Conservation (phyloP, 2,888 invertebrate genomes). For the Venustoraphidia nigricollis region DNA sequence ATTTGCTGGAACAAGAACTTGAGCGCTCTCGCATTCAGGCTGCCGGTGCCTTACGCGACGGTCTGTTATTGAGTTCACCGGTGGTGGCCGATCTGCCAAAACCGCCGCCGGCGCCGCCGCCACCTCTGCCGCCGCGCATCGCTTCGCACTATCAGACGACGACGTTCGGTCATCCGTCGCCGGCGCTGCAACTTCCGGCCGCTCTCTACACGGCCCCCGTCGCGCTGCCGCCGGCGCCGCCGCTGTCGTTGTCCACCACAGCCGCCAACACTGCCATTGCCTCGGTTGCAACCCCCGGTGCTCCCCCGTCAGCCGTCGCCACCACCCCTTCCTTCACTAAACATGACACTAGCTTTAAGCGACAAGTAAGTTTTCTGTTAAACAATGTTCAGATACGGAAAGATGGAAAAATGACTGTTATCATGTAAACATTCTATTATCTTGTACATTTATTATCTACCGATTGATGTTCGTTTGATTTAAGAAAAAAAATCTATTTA, state of each 20-base stretch:
- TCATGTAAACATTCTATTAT: constrained; percentile 12
- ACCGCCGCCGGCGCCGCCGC: constrained; percentile 34
- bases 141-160: constrained; percentile 11
- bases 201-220: constrained; percentile 25
- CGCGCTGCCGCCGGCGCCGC: constrained; percentile 15
- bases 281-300: constrained; percentile 14
- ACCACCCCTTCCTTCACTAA: constrained; percentile 43
- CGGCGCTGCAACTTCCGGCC: constrained; percentile 2
- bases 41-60: constrained; percentile 2
- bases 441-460: background rate
- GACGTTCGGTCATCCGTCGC: constrained; percentile 26
- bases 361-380: constrained; percentile 75
- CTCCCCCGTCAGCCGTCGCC: constrained; percentile 24
- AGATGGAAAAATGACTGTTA: constrained; percentile 40
- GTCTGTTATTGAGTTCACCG: constrained; percentile 3
- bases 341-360: constrained; percentile 51
- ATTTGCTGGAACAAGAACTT: constrained; percentile 64
- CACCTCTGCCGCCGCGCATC: constrained; percentile 21
- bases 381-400: constrained; percentile 65
- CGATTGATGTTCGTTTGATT: background rate
- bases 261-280: background rate
- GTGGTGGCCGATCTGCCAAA: constrained; percentile 13
- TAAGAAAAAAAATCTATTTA: background rate
- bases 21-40: constrained; percentile 29
- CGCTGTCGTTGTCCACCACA: constrained; percentile 1